Evolutionary conservation across 2,888 invertebrate genomes (phyloP), one percentile per base, ranked within the genome.

Genomic region (Sinelater perroti): DNA sequence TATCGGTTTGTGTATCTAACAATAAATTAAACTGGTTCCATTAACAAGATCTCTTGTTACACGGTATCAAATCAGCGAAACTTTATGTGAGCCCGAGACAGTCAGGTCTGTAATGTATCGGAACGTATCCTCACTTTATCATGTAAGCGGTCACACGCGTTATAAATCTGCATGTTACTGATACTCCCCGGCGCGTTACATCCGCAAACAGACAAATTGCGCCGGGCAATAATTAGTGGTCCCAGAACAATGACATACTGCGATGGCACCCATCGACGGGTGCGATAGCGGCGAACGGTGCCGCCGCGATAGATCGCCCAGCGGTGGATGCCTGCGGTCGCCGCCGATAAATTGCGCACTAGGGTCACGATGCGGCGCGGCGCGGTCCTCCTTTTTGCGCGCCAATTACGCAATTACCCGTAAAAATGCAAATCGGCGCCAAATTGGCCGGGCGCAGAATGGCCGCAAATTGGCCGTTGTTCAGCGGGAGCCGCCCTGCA

Each of bases 41-140:
- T 55, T 55, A 55, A 55, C 47, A 55, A 55, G 55, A 55, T 55
- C 55, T 55, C 47, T 49, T 47, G 47, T 55, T 55, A 55, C 55
- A 55, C 47, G 47, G 28, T 47, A 55, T 49, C 47, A 55, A 47
- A 55, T 55, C 55, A 55, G 31, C 47, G 40, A 55, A 54, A 55
- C 47, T 55, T 54, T 55, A 55, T 47, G 47, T 42, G 55, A 55
- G 49, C 47, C 49, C 42, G 35, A 55, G 55, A 55, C 55, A 55
- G 53, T 44, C 44, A 36, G 31, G 36, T 49, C 30, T 47, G 30
- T 47, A 47, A 55, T 40, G 44, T 52, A 52, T 52, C 31, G 44
- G 30, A 50, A 50, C 38, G 26, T 45, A 53, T 45, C 44, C 26
- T 20, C 55, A 55, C 47, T 55, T 49, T 47, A 55, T 55, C 55